These are phyloP conservation scores for Oncorhynchus clarkii DNA, from an alignment of 2,113 vertebrate species.

Conservation along the genomic window DNA sequence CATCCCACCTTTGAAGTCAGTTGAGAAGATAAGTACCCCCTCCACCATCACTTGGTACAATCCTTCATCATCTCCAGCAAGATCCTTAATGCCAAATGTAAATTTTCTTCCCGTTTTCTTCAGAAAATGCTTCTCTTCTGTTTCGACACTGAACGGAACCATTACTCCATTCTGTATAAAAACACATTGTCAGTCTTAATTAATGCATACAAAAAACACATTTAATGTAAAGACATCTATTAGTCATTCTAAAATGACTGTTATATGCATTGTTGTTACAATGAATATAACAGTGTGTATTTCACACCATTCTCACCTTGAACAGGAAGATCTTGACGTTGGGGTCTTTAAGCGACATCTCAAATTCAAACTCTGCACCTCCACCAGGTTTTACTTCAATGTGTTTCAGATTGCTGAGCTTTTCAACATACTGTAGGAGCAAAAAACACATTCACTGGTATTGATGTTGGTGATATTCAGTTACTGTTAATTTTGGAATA, in stretches of 20 bases:
- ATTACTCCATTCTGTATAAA: conserved; percentile 79
- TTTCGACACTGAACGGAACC: conserved; percentile 67
- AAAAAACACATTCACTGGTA: background rate
- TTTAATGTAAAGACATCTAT: background rate
- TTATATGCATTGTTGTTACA: background rate
- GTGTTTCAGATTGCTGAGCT: conserved; percentile 74
- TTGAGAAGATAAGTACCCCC: conserved; percentile 82
- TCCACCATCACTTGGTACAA: conserved; percentile 85
- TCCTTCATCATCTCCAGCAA: conserved; percentile 81
- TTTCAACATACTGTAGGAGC: conserved; percentile 71
- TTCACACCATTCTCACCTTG: conserved; percentile 74
- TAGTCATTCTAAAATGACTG: background rate
- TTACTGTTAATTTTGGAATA: no score
- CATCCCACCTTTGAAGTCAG: conserved; percentile 77
- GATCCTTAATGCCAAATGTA: conserved; percentile 77
- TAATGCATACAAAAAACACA: background rate
- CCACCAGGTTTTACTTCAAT: conserved; percentile 72
- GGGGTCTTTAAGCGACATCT: conserved; percentile 80
- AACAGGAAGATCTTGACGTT: conserved; percentile 81
- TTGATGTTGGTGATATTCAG: no score
- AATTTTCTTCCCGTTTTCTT: conserved; percentile 79
- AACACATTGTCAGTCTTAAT: background rate
- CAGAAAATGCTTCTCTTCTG: conserved; percentile 75
- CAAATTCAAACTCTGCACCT: conserved; percentile 78
- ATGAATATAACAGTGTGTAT: background rate